Percentiles rank a stretch among this genome's conserved stretches.
Conservation (phyloP, 2,113 vertebrate genomes). For the Ictalurus furcatus region DNA sequence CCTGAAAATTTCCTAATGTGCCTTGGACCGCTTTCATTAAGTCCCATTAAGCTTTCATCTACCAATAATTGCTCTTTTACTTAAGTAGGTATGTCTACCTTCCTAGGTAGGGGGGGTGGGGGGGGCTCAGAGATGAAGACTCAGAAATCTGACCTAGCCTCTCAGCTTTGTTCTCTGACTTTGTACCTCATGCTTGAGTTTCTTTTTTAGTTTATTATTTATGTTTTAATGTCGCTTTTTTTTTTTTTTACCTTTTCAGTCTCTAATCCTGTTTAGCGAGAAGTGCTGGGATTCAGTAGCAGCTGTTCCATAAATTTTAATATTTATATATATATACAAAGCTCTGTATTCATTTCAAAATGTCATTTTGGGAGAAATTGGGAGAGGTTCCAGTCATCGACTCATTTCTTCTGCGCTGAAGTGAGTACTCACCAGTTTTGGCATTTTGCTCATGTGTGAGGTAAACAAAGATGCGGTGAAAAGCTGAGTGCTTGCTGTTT, state of each 20-base stretch:
- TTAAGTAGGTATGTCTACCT: constrained; percentile 42
- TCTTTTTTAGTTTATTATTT: neutral
- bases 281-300: constrained; percentile 40
- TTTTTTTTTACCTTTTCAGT: neutral
- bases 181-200: constrained; percentile 15
- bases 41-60: constrained; percentile 46
- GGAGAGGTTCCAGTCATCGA: neutral
- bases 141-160: neutral
- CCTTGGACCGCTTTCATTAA: constrained; percentile 2
- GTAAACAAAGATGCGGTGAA: neutral
- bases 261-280: constrained; percentile 47
- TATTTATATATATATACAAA: neutral
- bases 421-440: neutral
- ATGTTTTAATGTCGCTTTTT: constrained; percentile 11
- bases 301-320: constrained; percentile 10
- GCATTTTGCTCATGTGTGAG: neutral
- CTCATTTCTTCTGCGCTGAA: neutral
- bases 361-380: neutral
- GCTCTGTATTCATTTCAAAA: constrained; percentile 34
- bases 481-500: neutral
- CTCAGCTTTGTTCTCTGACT: neutral
- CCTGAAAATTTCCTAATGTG: neutral
- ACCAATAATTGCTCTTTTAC: constrained; percentile 48
- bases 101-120: neutral
- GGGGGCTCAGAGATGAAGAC: constrained; percentile 31